A percentile compares a stretch with the other conserved stretches of the same genome.
These are phyloP conservation scores for Tenthredo mesomela DNA, from an alignment of 2,888 invertebrate genomes.

Conservation along the genomic window DNA sequence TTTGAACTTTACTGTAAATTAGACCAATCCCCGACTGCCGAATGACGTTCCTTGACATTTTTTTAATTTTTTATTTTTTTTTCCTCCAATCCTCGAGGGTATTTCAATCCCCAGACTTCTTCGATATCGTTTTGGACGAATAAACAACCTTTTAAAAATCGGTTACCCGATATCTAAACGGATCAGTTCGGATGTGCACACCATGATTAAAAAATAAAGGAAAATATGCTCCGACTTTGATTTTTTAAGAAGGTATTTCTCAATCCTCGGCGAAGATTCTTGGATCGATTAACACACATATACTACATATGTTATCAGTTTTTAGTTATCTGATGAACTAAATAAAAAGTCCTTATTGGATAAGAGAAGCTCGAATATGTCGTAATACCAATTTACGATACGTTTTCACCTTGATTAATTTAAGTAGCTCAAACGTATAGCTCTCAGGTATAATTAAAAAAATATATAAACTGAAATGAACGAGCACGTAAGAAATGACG, in stretches of 20 bases:
- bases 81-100: not conserved
- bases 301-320: not conserved
- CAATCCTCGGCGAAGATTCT: not conserved
- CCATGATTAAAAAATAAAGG: not conserved
- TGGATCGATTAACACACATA: not conserved
- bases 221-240: not conserved
- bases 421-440: not conserved
- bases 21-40: not conserved
- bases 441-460: constrained; percentile 16
- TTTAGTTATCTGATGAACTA: not conserved
- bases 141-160: constrained; percentile 14
- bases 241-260: not conserved
- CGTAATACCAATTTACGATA: constrained; percentile 8
- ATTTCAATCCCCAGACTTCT: not conserved
- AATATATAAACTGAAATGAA: constrained; percentile 19
- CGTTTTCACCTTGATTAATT: not conserved
- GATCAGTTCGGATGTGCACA: not conserved
- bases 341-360: not conserved
- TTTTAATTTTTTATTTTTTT: not conserved
- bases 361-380: not conserved
- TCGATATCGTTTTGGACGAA: not conserved
- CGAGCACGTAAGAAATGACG: constrained; percentile 31
- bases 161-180: not conserved
- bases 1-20: constrained; percentile 39
- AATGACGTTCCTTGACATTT: constrained; percentile 19